Evolutionary conservation across 2,113 vertebrate species (phyloP).

Genomic region (Pelmatolapia mariae): DNA sequence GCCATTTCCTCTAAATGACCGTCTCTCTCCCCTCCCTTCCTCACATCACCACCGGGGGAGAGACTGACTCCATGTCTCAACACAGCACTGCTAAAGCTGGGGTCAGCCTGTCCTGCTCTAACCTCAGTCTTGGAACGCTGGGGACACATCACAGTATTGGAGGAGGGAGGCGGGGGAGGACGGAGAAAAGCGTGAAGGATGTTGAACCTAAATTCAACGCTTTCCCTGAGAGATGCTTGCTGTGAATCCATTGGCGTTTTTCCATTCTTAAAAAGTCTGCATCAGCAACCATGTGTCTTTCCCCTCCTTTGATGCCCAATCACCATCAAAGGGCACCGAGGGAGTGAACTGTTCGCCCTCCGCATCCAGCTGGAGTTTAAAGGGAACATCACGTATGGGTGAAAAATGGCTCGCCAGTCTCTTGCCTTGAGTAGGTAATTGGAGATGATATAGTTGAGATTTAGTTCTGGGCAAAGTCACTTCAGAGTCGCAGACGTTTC

Average conservation of each 20-base stretch:
- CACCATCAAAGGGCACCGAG: slow-evolving; percentile 40
- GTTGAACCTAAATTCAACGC: background rate
- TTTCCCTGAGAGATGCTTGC: slow-evolving; percentile 6
- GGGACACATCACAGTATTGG: background rate
- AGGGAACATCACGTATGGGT: slow-evolving; percentile 2
- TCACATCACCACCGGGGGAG: slow-evolving; percentile 3
- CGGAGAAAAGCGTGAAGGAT: slow-evolving; percentile 20
- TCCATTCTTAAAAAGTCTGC: slow-evolving; percentile 6
- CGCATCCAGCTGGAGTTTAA: slow-evolving; percentile 13
- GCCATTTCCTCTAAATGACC: slow-evolving; percentile 56
- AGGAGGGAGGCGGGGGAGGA: background rate
- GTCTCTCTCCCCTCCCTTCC: background rate
- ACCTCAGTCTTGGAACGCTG: background rate
- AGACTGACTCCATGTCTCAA: background rate
- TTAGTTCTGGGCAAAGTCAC: slow-evolving; percentile 17
- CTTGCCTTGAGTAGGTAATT: slow-evolving; percentile 42
- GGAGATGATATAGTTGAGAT: slow-evolving; percentile 47
- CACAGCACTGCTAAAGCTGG: background rate
- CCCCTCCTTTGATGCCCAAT: slow-evolving; percentile 15
- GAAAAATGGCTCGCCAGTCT: slow-evolving; percentile 35
- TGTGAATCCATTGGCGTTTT: background rate
- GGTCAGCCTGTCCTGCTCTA: slow-evolving; percentile 26
- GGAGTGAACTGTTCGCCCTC: background rate
- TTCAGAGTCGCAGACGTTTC: slow-evolving; percentile 26
- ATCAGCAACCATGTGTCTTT: slow-evolving; percentile 28